These are phyloP conservation scores for Acanthis flammea DNA, from an alignment of 2,797 vertebrate species.

Conservation along the genomic window DNA sequence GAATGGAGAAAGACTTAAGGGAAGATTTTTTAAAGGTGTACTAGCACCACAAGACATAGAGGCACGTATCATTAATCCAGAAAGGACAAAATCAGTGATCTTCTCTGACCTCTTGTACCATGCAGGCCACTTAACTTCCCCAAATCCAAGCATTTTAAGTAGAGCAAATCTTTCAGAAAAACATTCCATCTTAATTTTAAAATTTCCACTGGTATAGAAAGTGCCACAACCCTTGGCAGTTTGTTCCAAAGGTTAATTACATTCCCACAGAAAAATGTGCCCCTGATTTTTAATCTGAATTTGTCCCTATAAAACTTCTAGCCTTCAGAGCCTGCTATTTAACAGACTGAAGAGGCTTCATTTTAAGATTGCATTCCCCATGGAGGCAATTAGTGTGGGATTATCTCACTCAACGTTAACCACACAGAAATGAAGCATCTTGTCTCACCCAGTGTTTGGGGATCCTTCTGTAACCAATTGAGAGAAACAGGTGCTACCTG, in stretches of 20 bases:
- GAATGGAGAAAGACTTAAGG: neutral
- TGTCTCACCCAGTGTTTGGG: neutral
- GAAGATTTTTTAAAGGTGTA: neutral
- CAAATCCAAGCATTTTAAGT: slow-evolving; percentile 9
- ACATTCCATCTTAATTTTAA: slow-evolving; percentile 27
- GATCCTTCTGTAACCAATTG: neutral
- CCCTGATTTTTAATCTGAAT: slow-evolving; percentile 38
- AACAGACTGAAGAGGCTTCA: slow-evolving; percentile 9
- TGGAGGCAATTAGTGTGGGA: slow-evolving; percentile 53
- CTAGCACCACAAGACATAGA: rapidly evolving
- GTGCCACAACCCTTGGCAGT: slow-evolving; percentile 36
- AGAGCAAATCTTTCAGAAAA: slow-evolving; percentile 22
- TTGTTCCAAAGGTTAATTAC: slow-evolving; percentile 43
- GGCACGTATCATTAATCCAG: neutral
- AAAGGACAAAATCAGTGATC: neutral
- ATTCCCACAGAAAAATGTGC: neutral
- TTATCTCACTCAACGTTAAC: slow-evolving; percentile 22
- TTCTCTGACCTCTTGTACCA: slow-evolving; percentile 4
- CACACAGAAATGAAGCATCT: slow-evolving; percentile 7
- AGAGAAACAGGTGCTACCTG: neutral
- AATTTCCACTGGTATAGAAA: slow-evolving; percentile 35
- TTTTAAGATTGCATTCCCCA: slow-evolving; percentile 41
- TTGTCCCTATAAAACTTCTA: slow-evolving; percentile 16
- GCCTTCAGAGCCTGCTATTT: slow-evolving; percentile 11
- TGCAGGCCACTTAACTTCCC: neutral